phyloP scores from a whole-genome alignment of 2,888 invertebrate species.

The Notodonta ziczac region DNA sequence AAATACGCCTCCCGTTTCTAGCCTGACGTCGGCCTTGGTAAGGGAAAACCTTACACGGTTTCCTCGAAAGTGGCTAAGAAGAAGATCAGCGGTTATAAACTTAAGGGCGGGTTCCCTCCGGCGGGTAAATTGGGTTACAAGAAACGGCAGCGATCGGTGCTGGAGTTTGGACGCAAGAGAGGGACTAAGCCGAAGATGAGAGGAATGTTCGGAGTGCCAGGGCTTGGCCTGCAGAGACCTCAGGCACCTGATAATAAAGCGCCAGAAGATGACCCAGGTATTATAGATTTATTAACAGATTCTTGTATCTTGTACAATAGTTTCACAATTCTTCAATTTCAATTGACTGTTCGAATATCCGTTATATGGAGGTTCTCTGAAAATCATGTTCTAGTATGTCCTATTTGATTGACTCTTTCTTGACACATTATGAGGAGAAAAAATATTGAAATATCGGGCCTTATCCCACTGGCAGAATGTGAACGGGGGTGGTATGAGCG shows the following conservation, averaged over 20 bases:
- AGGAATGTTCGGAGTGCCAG: conserved; percentile 92
- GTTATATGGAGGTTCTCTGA: no score
- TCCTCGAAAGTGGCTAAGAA: conserved; percentile 91
- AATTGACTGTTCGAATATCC: no score
- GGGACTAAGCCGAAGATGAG: conserved; percentile 95
- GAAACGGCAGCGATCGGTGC: conserved; percentile 88
- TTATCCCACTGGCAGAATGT: no score
- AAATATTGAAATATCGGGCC: no score
- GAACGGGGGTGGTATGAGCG: no score
- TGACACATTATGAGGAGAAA: no score
- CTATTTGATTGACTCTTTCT: no score
- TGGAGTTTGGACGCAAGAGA: conserved; percentile 92
- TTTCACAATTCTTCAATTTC: no score
- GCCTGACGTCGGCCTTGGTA: conserved; percentile 88
- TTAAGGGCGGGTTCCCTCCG: conserved; percentile 87
- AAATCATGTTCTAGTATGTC: no score
- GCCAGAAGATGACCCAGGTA: conserved; percentile 80
- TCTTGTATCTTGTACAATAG: neutral
- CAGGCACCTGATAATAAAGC: conserved; percentile 84
- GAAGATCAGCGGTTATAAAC: conserved; percentile 87
- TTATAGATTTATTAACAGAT: neutral
- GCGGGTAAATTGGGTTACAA: conserved; percentile 89
- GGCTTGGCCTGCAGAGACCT: conserved; percentile 89
- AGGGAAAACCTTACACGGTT: conserved; percentile 91
- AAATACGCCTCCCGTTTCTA: conserved; percentile 34